Evolutionary conservation across 2,888 invertebrate species (phyloP), one percentile per base, ranked within the genome.

Genomic region (Spisula solida): DNA sequence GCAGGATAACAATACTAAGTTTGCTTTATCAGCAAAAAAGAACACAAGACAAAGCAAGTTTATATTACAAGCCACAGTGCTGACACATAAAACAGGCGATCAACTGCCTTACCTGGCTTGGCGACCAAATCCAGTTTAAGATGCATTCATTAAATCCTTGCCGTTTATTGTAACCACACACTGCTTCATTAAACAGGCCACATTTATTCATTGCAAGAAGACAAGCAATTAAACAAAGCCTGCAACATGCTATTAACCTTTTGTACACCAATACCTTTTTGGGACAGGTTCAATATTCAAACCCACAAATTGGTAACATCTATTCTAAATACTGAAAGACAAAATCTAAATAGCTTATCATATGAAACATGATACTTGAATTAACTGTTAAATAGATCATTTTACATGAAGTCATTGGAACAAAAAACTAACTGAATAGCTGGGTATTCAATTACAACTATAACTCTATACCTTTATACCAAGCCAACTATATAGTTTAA

Each of bases 271-370:
- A 66, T 66, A 66, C 60, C 60, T 25, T 66, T 66, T 66, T 66
- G 25, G 60, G 60, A 66, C 60, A 66, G 60, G 12, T 66, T 66
- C 25, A 66, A 66, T 66, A 66, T 66, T 66, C 60, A 66, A 66
- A 66, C 8, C n/a, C 60, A 66, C 25, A 66, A n/a, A n/a, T 25
- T 66, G 25, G 60, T 25, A 12, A 66, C 60, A 66, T 66, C 60
- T n/a, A 66, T 25, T 25, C 60, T 25, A 25, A 1, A 66, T 41
- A 41, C 8, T 66, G 25, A 66, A 25, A 66, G 60, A 66, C 60
- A 66, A 20, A 66, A 66, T 66, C 25, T 25, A 66, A 25, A 25
- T 25, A 66, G 60, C 6, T 66, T 25, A 25, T 25, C 25, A 10
- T 12, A 25, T 66, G 60, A 66, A 66, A 66, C 25, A 25, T 25